Percentiles rank a stretch among this genome's conserved stretches.
Conservation (phyloP, 2,797 vertebrate genomes). For the Peromyscus attwateri region DNA sequence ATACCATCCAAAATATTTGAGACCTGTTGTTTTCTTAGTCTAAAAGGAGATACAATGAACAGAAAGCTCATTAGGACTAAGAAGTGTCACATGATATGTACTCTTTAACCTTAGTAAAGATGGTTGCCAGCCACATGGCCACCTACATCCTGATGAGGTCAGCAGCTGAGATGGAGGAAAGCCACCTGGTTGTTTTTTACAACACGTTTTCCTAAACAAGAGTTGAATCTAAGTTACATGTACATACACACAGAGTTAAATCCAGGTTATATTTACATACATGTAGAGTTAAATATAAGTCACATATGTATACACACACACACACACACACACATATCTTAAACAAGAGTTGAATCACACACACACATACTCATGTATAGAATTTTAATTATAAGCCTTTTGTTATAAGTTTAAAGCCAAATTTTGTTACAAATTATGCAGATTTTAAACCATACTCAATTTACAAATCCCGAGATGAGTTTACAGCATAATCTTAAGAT, state of each 20-base stretch:
- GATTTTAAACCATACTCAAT: neutral
- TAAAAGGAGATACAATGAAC: neutral
- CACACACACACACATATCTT: neutral
- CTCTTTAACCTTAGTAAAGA: neutral
- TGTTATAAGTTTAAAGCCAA: neutral
- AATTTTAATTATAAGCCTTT: neutral
- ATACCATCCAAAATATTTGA: neutral
- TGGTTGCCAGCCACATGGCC: neutral
- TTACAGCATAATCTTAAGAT: neutral
- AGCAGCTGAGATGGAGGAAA: neutral
- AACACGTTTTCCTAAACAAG: neutral
- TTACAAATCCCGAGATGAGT: neutral
- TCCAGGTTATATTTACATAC: neutral
- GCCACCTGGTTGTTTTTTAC: neutral
- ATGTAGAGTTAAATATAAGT: neutral
- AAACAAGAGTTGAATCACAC: neutral
- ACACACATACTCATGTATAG: neutral
- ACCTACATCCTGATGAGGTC: neutral
- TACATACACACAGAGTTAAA: neutral
- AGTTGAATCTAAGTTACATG: neutral
- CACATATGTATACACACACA: neutral
- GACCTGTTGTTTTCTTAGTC: neutral
- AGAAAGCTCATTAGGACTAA: neutral
- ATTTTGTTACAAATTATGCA: neutral
- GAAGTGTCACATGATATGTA: neutral